A percentile compares a stretch with the other conserved stretches of the same genome.
These are phyloP conservation scores for Aradophagus sp. DNA, from an alignment of 1,140 invertebrate species.

Conservation along the genomic window DNA sequence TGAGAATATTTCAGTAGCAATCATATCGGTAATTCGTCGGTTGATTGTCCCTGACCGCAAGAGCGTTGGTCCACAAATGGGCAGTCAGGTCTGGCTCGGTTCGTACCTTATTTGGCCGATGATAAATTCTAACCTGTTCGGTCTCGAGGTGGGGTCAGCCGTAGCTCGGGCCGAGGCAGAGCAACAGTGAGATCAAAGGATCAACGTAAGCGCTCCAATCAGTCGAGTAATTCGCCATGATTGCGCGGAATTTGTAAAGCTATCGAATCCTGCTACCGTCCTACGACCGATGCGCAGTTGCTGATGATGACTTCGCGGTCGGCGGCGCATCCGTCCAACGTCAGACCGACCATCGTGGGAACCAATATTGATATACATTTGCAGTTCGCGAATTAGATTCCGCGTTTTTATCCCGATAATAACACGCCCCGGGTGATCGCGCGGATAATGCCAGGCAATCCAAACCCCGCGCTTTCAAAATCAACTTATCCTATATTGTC, in stretches of 20 bases:
- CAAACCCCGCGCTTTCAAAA: too few relatives aligned
- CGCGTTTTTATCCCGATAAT: conserved; percentile 2
- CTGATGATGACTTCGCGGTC: conserved; percentile 43
- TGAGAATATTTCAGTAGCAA: conserved; percentile 74
- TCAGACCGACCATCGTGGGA: conserved; percentile 30
- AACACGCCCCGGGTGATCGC: background rate
- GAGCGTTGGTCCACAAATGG: conserved; percentile 63
- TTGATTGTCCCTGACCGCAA: conserved; percentile 75
- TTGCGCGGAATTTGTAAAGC: conserved; percentile 64
- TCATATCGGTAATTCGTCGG: conserved; percentile 74
- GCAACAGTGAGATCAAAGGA: conserved; percentile 70
- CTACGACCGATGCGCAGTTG: conserved; percentile 30
- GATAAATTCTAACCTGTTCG: conserved; percentile 70
- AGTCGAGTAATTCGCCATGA: conserved; percentile 74
- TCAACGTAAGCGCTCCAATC: conserved; percentile 76
- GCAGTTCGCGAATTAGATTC: conserved; percentile 15
- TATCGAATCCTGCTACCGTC: conserved; percentile 57
- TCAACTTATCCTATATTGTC: too few relatives aligned
- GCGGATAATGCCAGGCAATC: too few relatives aligned
- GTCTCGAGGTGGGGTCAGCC: conserved; percentile 47
- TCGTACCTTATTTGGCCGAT: conserved; percentile 73
- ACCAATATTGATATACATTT: conserved; percentile 49
- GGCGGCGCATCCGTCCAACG: conserved; percentile 3
- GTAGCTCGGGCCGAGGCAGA: conserved; percentile 31
- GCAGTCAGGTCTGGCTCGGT: conserved; percentile 66